Percentiles rank a stretch among this genome's conserved stretches.
Conservation (phyloP, 2,113 vertebrate species). For the Meleagris gallopavo region DNA sequence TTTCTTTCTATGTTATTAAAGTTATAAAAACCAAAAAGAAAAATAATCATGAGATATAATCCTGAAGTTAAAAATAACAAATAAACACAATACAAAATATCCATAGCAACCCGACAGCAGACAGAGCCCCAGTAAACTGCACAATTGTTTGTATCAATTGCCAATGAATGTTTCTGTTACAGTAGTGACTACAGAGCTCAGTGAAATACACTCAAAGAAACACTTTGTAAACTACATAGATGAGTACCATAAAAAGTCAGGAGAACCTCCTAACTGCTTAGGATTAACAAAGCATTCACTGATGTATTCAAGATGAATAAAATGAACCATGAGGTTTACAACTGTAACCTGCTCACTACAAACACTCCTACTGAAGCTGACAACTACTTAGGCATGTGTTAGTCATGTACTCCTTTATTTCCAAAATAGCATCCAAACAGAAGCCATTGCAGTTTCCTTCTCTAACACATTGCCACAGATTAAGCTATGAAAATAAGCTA, state of each 20-base stretch:
- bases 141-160: background rate
- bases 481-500: background rate
- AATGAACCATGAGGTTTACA: background rate
- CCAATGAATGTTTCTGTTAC: background rate
- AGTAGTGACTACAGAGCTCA: background rate
- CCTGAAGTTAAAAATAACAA: slow-evolving; percentile 2
- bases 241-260: background rate
- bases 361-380: background rate
- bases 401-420: background rate
- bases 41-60: background rate
- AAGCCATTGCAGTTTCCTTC: background rate
- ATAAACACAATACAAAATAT: background rate
- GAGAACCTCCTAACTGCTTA: background rate
- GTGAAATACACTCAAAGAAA: background rate
- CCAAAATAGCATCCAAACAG: background rate
- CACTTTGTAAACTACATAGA: background rate
- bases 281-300: background rate
- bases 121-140: background rate
- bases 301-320: background rate
- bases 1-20: background rate
- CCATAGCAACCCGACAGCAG: background rate
- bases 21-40: background rate
- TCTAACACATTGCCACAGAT: background rate
- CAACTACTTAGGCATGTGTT: background rate
- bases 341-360: background rate